Base-by-base conservation (phyloP, 2,888 invertebrate species). In the Drosophila lacicola region DNA sequence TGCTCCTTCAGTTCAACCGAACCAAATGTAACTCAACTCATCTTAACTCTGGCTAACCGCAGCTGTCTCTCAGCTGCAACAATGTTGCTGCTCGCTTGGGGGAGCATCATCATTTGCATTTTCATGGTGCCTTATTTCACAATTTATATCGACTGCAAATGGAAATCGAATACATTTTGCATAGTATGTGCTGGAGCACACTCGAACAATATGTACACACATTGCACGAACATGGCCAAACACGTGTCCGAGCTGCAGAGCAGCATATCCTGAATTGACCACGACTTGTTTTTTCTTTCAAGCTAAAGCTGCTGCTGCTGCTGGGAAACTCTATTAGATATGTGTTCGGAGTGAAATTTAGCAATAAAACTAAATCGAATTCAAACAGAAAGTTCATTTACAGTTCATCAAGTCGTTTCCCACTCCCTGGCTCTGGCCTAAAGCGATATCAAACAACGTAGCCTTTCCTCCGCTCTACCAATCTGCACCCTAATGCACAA, bases 321-420 rank as follows among this genome's bases (percentile, higher is more conserved):
- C 55, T 62, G 42, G 25, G 3, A 36, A 44, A 78, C 62, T 73
- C 60, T 70, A 71, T 71, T 64, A 57, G 50, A 74, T 63, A 44
- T 75, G 50, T 76, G 46, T 66, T 58, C 50, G 44, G 58, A 54
- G 39, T 57, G 62, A 67, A 71, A 61, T 70, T 50, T 49, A 62
- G 75, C 80, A 85, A 82, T 89, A 72, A 82, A 85, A 85, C 83
- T 78, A 82, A 89, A 86, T 86, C 80, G 80, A 89, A 86, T 89
- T 80, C 83, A 85, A 88, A 78, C 86, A 85, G 62, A 88, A 86
- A 86, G 74, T 86, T 89, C 83, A 86, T 86, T 86, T 86, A 78
- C 86, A 86, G 88, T 89, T 89, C 85, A 88, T 89, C 89, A 89
- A 85, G 73, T 85, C 57, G 53, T 39, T 58, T 49, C 25, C 25